A percentile compares a stretch with the other conserved stretches of the same genome.
Conservation (phyloP, 2,113 vertebrate species). For the Aspiorhynchus laticeps region DNA sequence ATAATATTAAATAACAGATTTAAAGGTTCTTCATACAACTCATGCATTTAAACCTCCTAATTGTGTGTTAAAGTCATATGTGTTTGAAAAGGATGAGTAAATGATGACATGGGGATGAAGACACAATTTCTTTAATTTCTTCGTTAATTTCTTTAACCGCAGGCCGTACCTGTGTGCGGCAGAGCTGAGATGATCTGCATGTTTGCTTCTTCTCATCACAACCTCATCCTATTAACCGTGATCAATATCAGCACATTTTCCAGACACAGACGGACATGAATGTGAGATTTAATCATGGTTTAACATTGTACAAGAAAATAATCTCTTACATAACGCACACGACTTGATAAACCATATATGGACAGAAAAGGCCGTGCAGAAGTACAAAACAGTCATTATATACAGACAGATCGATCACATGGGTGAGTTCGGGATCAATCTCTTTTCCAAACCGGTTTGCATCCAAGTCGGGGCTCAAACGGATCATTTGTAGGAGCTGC, state of each 20-base stretch:
- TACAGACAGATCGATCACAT: neutral
- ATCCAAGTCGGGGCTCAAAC: neutral
- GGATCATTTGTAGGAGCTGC: slow-evolving; percentile 86
- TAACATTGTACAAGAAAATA: slow-evolving; percentile 49
- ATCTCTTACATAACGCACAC: slow-evolving; percentile 46
- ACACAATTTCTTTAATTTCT: neutral
- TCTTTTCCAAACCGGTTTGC: neutral
- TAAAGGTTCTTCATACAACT: too few relatives aligned
- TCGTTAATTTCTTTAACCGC: neutral
- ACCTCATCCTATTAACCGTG: neutral
- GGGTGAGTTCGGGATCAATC: neutral
- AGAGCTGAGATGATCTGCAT: neutral
- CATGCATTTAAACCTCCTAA: too few relatives aligned
- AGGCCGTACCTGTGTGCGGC: neutral
- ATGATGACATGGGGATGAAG: neutral
- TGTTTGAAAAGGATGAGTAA: neutral
- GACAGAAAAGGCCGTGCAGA: slow-evolving; percentile 40
- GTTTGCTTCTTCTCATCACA: slow-evolving; percentile 14
- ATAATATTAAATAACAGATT: too few relatives aligned
- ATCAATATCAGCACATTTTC: slow-evolving; percentile 28
- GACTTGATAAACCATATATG: slow-evolving; percentile 22
- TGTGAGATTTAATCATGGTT: slow-evolving; percentile 55
- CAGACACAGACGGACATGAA: slow-evolving; percentile 26
- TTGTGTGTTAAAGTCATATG: neutral
- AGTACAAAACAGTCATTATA: slow-evolving; percentile 39